phyloP scores from a whole-genome alignment of 1,140 invertebrate species.

The Bombus waltoni region DNA sequence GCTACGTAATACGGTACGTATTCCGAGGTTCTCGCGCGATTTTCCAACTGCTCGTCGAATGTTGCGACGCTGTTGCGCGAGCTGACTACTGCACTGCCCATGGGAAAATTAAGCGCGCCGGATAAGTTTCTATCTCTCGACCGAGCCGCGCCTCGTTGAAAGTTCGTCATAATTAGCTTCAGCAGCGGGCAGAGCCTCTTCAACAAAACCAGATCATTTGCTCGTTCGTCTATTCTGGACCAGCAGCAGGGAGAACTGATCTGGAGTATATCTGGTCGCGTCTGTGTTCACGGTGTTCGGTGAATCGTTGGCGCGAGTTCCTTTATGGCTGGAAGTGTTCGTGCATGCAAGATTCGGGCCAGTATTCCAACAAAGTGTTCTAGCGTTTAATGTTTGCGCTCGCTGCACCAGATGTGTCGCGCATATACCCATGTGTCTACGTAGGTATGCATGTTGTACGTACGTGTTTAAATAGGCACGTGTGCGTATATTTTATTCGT shows the following conservation, averaged over 20 bases:
- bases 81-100: background rate
- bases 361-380: conserved; percentile 1
- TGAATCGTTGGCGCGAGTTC: background rate
- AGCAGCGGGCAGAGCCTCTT: background rate
- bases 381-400: conserved; percentile 31
- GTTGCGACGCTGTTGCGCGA: background rate
- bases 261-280: background rate
- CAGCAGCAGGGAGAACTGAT: background rate
- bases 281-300: background rate
- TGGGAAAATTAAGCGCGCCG: conserved; percentile 23
- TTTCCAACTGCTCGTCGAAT: background rate
- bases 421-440: background rate
- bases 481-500: background rate
- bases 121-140: conserved; percentile 14
- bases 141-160: background rate
- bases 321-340: conserved; percentile 7
- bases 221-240: background rate
- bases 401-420: conserved; percentile 1
- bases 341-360: background rate
- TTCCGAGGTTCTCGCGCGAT: background rate
- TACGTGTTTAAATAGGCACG: no score
- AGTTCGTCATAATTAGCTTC: conserved; percentile 26
- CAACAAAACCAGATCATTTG: background rate
- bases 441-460: background rate
- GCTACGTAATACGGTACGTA: background rate